A percentile compares a stretch with the other conserved stretches of the same genome.
phyloP scores from a whole-genome alignment of 2,888 invertebrate genomes.

The Phragmatobia fuliginosa region DNA sequence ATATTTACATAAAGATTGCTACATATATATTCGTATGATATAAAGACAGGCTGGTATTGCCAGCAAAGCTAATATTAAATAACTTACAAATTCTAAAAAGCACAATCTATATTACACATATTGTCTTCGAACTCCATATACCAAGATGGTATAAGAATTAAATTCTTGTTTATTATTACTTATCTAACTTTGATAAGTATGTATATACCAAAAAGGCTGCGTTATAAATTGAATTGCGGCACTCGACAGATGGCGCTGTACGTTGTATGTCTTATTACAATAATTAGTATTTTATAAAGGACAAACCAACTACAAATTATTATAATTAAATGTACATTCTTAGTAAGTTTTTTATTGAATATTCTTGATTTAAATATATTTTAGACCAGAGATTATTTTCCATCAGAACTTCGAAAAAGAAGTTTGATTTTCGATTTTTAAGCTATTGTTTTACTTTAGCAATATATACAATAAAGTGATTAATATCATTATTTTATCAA shows the following conservation, averaged over 20 bases:
- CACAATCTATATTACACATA: constrained; percentile 66
- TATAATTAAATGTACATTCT: not conserved
- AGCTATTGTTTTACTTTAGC: not conserved
- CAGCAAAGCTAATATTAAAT: constrained; percentile 52
- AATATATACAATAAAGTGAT: not conserved
- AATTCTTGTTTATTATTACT: constrained; percentile 32
- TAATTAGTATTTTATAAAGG: not conserved
- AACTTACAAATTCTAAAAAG: constrained; percentile 57
- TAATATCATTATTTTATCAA: not conserved
- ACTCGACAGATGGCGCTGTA: constrained; percentile 1
- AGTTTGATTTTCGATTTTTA: not conserved
- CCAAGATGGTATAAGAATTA: constrained; percentile 43
- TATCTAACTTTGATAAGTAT: constrained; percentile 27
- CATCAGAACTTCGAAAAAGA: not conserved
- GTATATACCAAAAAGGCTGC: constrained; percentile 51
- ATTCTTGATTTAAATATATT: not conserved
- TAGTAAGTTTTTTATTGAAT: not conserved
- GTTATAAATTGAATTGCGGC: constrained; percentile 31
- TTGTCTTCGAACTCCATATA: constrained; percentile 63
- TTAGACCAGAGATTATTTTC: not conserved
- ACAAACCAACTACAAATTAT: not conserved
- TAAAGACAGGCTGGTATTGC: constrained; percentile 54
- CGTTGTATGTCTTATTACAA: not conserved
- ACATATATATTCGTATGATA: constrained; percentile 51
- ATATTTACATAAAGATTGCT: constrained; percentile 43